Conservation (phyloP, 1,140 invertebrate species). For the Helicoverpa armigera region DNA sequence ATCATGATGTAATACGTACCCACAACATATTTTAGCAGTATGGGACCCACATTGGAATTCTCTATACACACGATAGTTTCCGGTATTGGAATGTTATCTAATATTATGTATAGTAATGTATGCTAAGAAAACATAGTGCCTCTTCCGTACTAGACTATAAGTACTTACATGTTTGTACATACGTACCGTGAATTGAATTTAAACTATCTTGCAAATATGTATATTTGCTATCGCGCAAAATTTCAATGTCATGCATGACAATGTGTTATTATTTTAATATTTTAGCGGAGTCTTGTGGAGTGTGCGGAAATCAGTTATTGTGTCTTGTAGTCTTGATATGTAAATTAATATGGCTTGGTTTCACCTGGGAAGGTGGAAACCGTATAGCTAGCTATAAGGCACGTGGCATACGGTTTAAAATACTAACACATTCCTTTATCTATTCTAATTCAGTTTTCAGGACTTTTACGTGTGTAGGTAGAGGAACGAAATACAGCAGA, state of each 20-base stretch:
- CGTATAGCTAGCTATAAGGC: too few species aligned
- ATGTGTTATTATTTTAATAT: constrained; percentile 23
- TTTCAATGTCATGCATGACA: constrained; percentile 22
- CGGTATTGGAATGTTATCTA: constrained; percentile 16
- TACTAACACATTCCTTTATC: too few species aligned
- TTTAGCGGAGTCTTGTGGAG: background rate
- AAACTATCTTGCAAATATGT: background rate
- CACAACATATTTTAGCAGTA: too few species aligned
- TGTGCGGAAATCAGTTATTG: background rate
- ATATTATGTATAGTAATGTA: constrained; percentile 32
- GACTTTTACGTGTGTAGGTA: too few species aligned
- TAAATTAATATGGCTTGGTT: too few species aligned
- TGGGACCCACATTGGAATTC: constrained; percentile 11
- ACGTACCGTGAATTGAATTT: constrained; percentile 25
- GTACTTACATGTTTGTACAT: constrained; percentile 9
- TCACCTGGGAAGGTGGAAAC: too few species aligned
- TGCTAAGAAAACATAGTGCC: constrained; percentile 10
- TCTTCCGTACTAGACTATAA: constrained; percentile 23
- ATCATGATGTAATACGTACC: too few species aligned
- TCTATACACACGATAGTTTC: background rate
- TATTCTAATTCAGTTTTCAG: too few species aligned
- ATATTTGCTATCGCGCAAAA: constrained; percentile 1
- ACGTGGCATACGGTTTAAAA: too few species aligned
- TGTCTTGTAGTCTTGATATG: background rate
- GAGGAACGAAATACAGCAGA: too few species aligned